Base-by-base conservation (phyloP, 2,113 vertebrate genomes). In the Egretta garzetta region DNA sequence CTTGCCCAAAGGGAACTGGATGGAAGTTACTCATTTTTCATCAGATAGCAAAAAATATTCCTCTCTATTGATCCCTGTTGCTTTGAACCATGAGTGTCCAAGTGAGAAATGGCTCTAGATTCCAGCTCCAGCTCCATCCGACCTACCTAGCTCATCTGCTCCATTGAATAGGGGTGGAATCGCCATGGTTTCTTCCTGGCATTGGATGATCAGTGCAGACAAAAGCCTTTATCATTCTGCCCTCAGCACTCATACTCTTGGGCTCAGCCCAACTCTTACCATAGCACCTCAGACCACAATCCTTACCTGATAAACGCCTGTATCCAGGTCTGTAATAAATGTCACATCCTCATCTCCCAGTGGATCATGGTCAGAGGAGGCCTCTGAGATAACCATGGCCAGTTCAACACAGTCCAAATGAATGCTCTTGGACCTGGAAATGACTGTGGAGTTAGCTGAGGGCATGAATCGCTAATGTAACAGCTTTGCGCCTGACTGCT, bases 21-120 rank as follows among this genome's bases (percentile, higher is more conserved):
- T 43, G 91, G 82, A 79, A 92, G 58, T 72, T 45, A n/a, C 27
- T 84, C 49, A 24, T 32, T 28, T 81, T 88, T 80, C 79, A 83
- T 88, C 81, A 97, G 86, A 82, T 62, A 90, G 70, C 41, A 97
- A 94, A 95, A 88, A 62, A 66, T 28, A 43, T 72, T n/a, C 50
- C 37, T 88, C 37, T 67, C 49, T 75, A 4, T 56, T 70, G 70
- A 89, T 12, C 32, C 11, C 33, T 73, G 41, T 35, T 82, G n/a
- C 62, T 95, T 91, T 93, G 37, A 94, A 76, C 45, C 2, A 2
- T 39, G n/a, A 50, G 8, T 12, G 13, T 35, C 24, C 64, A 35
- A 35, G 17, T 63, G 62, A 75, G 53, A 85, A 91, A 91, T 27
- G 8, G 8, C 39, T 95, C 47, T 62, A 58, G 37, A 73, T 82